Base-by-base conservation (phyloP, 2,113 vertebrate species). In the Aphyosemion australe region DNA sequence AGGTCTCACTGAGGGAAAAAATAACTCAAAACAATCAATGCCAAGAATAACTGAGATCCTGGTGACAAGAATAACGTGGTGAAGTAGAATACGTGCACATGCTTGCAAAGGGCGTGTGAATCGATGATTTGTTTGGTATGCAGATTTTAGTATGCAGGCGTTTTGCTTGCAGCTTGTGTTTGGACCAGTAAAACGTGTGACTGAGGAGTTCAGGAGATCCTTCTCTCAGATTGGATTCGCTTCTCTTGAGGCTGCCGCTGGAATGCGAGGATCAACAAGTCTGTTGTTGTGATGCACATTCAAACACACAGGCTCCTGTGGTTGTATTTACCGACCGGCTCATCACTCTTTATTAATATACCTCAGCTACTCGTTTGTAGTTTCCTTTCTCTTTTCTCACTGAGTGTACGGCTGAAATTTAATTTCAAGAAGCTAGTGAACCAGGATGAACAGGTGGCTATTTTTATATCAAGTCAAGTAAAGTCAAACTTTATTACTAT, bases 231-330 rank as follows among this genome's bases (percentile, higher is more conserved):
- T 69, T 76, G 82, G 80, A 88, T 88, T 84, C 85, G 78, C 78
- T 63, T 76, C 82, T 85, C 65, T 79, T 41, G 60, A 80, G 71
- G 66, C 73, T 76, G 79, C 75, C 56, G 16, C 39, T 72, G 85
- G 87, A 87, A 88, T 88, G 83, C n/a, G 59, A 63, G 66, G 82
- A 72, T 70, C 78, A 84, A 76, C 78, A 74, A 52, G 67, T 63
- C 8, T 70, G 76, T 65, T 52, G 60, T 59, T 37, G 65, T 16
- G 55, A 49, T 48, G 49, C 63, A 31, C 41, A 12, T 50, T 69
- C 51, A 31, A 41, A 39, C 72, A 50, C 46, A 45, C 65, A 55
- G 14, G 1, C 61, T 18, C 37, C 55, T 46, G 58, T 43, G 20
- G 18, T 43, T 0, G 2, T 32, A 43, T 84, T 82, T 77, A 75